Evolutionary conservation across 53 echinoderm and acorn worm species (phyloP).

Genomic region (Apostichopus leukothele): DNA sequence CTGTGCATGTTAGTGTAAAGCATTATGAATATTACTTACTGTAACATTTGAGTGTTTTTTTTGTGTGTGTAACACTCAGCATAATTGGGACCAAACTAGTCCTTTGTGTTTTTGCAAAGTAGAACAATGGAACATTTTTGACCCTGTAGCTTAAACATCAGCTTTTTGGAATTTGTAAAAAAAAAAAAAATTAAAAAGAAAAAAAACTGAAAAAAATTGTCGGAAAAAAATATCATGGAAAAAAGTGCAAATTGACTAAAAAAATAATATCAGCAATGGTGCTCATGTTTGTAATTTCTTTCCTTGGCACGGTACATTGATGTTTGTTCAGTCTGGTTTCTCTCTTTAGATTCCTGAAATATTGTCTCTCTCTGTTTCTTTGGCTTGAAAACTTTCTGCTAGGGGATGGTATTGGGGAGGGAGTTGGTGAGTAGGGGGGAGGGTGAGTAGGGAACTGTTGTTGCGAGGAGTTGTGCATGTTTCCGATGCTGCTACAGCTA

Average conservation of each 20-base stretch:
- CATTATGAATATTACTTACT: conserved; percentile 31
- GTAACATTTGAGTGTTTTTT: conserved; percentile 29
- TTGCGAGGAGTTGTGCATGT: no score
- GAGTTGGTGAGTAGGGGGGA: background rate
- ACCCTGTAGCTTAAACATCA: background rate
- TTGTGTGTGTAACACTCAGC: conserved; percentile 41
- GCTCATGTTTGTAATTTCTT: conserved; percentile 46
- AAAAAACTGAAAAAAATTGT: conserved; percentile 8
- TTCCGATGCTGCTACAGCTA: background rate
- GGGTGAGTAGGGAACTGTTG: no score
- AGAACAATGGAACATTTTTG: conserved; percentile 29
- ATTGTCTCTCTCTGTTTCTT: conserved; percentile 12
- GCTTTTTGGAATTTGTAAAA: conserved; percentile 24
- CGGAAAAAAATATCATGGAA: conserved; percentile 1
- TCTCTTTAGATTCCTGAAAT: conserved; percentile 38
- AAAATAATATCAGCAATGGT: conserved; percentile 45
- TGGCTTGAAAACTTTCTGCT: background rate
- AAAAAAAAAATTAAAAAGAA: conserved; percentile 16
- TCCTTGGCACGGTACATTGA: conserved; percentile 33
- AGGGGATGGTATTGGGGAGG: background rate
- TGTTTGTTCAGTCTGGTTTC: conserved; percentile 32
- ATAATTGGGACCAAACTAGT: conserved; percentile 46
- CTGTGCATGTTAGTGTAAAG: conserved; percentile 8
- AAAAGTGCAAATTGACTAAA: background rate
- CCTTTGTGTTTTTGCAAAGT: conserved; percentile 45